phyloP scores from a whole-genome alignment of 2,113 vertebrate genomes.

The Epinephelus moara region DNA sequence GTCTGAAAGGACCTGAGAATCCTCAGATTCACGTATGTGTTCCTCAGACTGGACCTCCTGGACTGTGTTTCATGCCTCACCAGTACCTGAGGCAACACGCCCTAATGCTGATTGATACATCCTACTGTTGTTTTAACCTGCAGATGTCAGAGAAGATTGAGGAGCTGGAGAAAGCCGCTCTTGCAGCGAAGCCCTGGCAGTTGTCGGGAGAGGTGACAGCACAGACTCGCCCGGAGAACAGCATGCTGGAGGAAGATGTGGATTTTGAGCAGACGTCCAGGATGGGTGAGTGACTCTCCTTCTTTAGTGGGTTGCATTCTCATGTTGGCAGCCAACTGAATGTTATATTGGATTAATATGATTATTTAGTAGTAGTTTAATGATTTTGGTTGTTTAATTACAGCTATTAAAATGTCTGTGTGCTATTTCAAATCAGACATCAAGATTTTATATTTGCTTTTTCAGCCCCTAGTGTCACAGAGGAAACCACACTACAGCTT shows the following conservation, averaged over 20 bases:
- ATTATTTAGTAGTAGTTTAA: neutral
- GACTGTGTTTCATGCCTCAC: neutral
- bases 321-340: neutral
- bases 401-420: neutral
- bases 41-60: neutral
- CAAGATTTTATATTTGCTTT: neutral
- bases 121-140: neutral
- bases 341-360: neutral
- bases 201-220: constrained; percentile 92
- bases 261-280: constrained; percentile 92
- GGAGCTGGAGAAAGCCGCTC: constrained; percentile 88
- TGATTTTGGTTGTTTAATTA: neutral
- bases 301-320: neutral
- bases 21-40: neutral
- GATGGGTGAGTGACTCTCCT: constrained; percentile 81
- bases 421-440: neutral
- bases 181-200: constrained; percentile 95
- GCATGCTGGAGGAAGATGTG: constrained; percentile 93
- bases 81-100: neutral
- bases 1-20: neutral
- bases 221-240: constrained; percentile 94
- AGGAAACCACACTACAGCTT: constrained; percentile 94
- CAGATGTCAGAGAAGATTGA: constrained; percentile 94
- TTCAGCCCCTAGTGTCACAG: constrained; percentile 93
- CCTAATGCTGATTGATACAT: neutral